Evolutionary conservation across 2,888 invertebrate species (phyloP).

Genomic region (Ophioninae sp.): DNA sequence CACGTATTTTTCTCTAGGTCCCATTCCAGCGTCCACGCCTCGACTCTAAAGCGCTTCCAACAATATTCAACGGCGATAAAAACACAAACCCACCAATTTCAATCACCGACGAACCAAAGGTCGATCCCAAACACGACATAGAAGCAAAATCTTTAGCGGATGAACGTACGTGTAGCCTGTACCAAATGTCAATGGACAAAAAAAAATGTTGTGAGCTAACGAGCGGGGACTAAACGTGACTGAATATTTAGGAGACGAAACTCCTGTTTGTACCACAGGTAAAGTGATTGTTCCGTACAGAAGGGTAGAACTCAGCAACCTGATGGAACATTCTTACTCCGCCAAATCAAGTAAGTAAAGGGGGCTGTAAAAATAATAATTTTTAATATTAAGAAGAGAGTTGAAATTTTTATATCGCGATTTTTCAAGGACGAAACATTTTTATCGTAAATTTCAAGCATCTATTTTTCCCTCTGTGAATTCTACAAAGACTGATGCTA

Average conservation of each 20-base stretch:
- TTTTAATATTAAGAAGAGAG: too few relatives aligned
- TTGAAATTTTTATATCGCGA: too few relatives aligned
- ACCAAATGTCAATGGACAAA: not conserved
- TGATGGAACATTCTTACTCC: not conserved
- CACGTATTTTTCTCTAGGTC: conserved; percentile 11
- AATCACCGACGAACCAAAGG: not conserved
- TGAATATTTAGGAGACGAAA: not conserved
- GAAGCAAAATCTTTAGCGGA: not conserved
- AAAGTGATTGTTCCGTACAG: not conserved
- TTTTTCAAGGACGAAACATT: too few relatives aligned
- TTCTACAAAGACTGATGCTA: too few relatives aligned
- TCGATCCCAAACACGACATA: not conserved
- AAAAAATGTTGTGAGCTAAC: not conserved
- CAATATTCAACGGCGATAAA: conserved; percentile 1
- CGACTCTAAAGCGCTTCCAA: conserved; percentile 8
- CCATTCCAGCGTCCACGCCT: conserved; percentile 27
- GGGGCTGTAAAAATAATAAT: too few relatives aligned
- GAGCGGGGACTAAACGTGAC: not conserved
- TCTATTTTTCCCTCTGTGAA: too few relatives aligned
- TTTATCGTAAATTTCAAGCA: too few relatives aligned
- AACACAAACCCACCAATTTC: not conserved
- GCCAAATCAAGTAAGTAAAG: not conserved
- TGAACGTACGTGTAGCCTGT: not conserved
- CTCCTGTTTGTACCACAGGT: not conserved
- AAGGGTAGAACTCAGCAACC: not conserved